Evolutionary conservation across 2,797 vertebrate species (phyloP).

Genomic region (Onychomys torridus): DNA sequence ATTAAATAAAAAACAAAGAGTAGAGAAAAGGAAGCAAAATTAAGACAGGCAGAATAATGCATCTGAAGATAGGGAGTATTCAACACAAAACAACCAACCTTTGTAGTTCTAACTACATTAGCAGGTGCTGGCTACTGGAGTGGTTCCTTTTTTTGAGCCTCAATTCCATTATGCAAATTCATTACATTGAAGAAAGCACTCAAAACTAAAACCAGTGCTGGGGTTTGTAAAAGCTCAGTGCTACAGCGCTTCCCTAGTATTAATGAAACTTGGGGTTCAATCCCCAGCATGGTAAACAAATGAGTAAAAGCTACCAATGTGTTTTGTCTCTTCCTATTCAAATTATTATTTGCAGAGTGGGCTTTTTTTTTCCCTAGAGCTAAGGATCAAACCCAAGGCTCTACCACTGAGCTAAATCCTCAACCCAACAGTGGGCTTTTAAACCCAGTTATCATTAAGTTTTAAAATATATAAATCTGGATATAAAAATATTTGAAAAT

Average conservation of each 20-base stretch:
- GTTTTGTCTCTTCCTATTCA: conserved; percentile 7
- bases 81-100: not conserved
- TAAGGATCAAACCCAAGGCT: too few species aligned
- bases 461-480: not conserved
- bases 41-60: not conserved
- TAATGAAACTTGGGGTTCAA: not conserved
- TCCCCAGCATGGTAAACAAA: not conserved
- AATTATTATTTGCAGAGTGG: not conserved
- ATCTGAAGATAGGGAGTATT: not conserved
- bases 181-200: not conserved
- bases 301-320: not conserved
- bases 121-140: not conserved
- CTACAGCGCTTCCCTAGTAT: not conserved
- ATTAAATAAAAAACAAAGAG: conserved; percentile 6
- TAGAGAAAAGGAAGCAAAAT: not conserved
- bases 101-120: not conserved
- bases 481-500: not conserved
- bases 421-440: not conserved
- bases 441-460: not conserved
- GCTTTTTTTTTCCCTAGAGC: too few species aligned
- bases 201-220: not conserved
- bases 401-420: too few species aligned
- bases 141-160: not conserved
- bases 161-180: not conserved
- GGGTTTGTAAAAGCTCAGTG: not conserved